Conservation (phyloP, 2,888 invertebrate genomes). For the Gymnosoma rotundatum region DNA sequence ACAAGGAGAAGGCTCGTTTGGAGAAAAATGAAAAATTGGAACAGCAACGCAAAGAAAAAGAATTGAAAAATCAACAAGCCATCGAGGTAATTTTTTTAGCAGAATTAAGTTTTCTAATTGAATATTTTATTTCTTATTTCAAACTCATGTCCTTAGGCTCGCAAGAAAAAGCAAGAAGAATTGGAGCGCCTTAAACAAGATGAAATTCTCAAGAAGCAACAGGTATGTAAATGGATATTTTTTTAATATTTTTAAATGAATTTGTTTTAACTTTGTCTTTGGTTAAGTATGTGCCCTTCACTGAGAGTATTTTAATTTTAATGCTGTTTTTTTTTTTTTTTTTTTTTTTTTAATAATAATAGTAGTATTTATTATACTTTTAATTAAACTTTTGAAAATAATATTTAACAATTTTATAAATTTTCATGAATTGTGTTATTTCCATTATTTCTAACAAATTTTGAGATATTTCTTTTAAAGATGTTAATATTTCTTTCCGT, state of each 20-base stretch:
- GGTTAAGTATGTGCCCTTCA: constrained; percentile 22
- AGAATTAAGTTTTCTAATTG: too few relatives aligned
- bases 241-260: not conserved
- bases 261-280: constrained; percentile 18
- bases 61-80: constrained; percentile 91
- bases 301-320: too few relatives aligned
- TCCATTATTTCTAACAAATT: too few relatives aligned
- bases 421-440: too few relatives aligned
- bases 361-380: too few relatives aligned
- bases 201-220: constrained; percentile 92
- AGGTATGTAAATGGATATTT: constrained; percentile 84
- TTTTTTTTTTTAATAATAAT: too few relatives aligned
- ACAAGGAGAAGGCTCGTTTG: constrained; percentile 83
- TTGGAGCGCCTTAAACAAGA: constrained; percentile 91
- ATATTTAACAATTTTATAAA: too few relatives aligned
- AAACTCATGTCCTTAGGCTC: constrained; percentile 85
- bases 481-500: too few relatives aligned
- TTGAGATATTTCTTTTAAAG: too few relatives aligned
- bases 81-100: constrained; percentile 87
- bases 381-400: too few relatives aligned
- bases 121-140: too few relatives aligned
- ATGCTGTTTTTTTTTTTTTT: too few relatives aligned
- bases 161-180: constrained; percentile 92
- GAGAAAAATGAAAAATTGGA: constrained; percentile 93
- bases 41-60: constrained; percentile 90